Evolutionary conservation across 2,797 vertebrate species (phyloP).

Genomic region (Scolopax rusticola): DNA sequence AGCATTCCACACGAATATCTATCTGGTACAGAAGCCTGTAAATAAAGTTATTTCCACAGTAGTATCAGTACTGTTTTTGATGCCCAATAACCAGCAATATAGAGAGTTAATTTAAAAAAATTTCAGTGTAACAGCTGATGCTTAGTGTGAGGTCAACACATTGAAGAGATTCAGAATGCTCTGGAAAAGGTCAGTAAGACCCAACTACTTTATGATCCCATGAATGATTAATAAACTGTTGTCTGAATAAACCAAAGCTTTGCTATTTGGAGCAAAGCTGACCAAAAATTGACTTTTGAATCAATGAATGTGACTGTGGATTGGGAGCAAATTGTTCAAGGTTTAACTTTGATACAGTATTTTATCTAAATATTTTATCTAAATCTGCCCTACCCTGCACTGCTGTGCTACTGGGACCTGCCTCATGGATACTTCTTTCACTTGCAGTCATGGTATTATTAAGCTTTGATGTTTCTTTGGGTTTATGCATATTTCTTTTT

Average conservation of each 20-base stretch:
- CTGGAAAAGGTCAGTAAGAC: neutral
- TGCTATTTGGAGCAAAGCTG: neutral
- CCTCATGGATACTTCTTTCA: neutral
- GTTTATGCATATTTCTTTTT: neutral
- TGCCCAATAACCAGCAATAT: fast-evolving
- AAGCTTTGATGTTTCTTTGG: neutral
- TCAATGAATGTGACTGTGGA: neutral
- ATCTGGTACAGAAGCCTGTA: neutral
- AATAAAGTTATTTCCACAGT: neutral
- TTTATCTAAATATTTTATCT: neutral
- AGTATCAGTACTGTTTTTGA: neutral
- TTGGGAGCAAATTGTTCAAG: neutral
- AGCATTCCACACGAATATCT: neutral
- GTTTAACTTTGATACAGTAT: neutral
- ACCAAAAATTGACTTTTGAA: neutral
- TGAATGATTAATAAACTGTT: neutral
- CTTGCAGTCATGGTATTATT: fast-evolving
- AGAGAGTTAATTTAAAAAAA: neutral
- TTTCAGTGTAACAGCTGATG: neutral
- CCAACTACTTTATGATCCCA: fast-evolving
- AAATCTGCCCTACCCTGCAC: neutral
- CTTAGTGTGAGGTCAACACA: neutral
- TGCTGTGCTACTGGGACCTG: neutral
- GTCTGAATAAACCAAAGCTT: neutral
- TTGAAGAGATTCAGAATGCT: neutral